Conservation (phyloP, 2,113 vertebrate genomes). For the Papio anubis region DNA sequence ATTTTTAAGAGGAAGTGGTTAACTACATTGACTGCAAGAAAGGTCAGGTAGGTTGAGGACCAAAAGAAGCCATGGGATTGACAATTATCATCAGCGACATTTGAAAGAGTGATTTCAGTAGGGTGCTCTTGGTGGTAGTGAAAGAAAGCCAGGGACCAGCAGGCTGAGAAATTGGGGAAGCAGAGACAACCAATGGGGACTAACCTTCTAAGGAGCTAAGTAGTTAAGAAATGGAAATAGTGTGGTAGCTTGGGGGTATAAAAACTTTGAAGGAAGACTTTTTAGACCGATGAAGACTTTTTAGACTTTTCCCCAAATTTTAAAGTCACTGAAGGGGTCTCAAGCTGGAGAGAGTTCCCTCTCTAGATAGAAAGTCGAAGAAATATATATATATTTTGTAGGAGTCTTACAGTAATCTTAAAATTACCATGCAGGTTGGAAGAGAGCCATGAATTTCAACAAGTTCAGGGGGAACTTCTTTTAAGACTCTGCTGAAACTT, state of each 20-base stretch:
- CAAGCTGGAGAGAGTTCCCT: neutral
- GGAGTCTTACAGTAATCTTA: neutral
- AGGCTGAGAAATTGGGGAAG: neutral
- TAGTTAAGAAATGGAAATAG: neutral
- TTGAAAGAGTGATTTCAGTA: conserved; percentile 24
- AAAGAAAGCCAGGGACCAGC: neutral
- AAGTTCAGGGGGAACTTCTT: neutral
- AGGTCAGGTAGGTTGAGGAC: neutral
- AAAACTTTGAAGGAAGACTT: neutral
- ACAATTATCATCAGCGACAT: neutral
- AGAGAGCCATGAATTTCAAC: neutral
- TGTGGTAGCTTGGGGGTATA: neutral
- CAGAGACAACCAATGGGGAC: neutral
- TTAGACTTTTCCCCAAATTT: neutral
- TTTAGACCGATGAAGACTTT: neutral
- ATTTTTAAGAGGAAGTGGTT: neutral
- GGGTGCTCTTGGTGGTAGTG: neutral
- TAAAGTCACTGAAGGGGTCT: neutral
- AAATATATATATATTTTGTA: neutral
- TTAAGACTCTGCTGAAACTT: neutral
- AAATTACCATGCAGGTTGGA: neutral
- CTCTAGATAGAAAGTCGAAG: neutral
- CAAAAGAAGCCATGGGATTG: neutral
- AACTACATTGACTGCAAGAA: neutral
- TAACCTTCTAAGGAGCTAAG: neutral